Conservation (phyloP, 2,888 invertebrate genomes). For the Peribatodes rhomboidaria region DNA sequence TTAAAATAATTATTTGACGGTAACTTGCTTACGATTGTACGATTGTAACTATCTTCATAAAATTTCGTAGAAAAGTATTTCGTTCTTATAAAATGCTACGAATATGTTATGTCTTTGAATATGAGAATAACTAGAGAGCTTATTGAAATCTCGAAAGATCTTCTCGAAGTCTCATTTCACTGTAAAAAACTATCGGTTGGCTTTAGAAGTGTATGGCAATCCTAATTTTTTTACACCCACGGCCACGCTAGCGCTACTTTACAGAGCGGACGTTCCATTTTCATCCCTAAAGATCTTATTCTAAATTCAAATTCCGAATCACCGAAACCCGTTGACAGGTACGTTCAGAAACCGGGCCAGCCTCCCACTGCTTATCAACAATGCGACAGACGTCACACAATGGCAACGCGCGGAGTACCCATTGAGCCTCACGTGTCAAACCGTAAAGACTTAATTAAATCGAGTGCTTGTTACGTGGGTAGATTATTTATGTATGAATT, state of each 20-base stretch:
- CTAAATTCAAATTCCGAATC: constrained; percentile 58
- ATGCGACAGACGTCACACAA: constrained; percentile 60
- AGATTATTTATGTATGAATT: constrained; percentile 73
- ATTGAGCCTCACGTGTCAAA: constrained; percentile 78
- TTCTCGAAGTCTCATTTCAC: too few species aligned
- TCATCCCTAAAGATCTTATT: constrained; percentile 37
- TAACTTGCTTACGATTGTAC: too few species aligned
- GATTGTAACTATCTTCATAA: too few species aligned
- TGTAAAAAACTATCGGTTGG: neutral
- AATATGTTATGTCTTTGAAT: too few species aligned
- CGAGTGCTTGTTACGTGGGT: constrained; percentile 72
- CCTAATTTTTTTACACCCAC: constrained; percentile 25
- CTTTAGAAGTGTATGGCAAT: constrained; percentile 20
- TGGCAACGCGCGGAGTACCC: constrained; percentile 66
- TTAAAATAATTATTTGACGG: too few species aligned
- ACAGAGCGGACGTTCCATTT: constrained; percentile 43
- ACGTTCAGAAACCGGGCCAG: constrained; percentile 72
- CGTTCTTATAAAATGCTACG: too few species aligned
- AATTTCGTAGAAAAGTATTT: too few species aligned
- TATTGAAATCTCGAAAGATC: too few species aligned
- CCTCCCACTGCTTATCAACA: constrained; percentile 79
- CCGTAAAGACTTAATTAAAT: constrained; percentile 82
- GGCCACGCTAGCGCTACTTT: constrained; percentile 20
- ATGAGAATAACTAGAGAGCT: too few species aligned
- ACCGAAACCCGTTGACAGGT: constrained; percentile 70